phyloP scores from a whole-genome alignment of 2,888 invertebrate species.

The Brachypterus glaber region DNA sequence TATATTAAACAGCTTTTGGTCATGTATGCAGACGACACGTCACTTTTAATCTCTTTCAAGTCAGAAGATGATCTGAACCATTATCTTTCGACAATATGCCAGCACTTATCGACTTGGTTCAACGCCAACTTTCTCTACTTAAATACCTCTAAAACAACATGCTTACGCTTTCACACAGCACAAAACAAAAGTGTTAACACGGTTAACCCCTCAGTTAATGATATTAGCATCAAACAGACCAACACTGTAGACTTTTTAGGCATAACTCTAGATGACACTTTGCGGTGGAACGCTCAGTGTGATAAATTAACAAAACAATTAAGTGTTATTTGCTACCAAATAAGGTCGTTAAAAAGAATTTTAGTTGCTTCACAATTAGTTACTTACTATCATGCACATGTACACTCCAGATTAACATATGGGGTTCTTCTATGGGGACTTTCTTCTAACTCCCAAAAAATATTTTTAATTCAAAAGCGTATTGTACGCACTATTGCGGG shows the following conservation, averaged over 20 bases:
- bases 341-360: not conserved
- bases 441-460: too few relatives aligned
- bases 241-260: not conserved
- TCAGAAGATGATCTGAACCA: not conserved
- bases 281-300: not conserved
- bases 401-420: too few relatives aligned
- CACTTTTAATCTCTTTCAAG: not conserved
- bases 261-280: not conserved
- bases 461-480: too few relatives aligned
- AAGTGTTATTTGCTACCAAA: not conserved
- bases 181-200: too few relatives aligned
- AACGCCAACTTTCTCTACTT: not conserved
- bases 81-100: not conserved
- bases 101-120: not conserved
- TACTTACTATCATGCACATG: not conserved
- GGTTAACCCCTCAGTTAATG: too few relatives aligned
- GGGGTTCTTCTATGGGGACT: too few relatives aligned
- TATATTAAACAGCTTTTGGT: too few relatives aligned
- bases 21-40: too few relatives aligned
- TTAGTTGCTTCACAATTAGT: not conserved
- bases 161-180: too few relatives aligned
- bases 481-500: too few relatives aligned
- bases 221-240: not conserved
- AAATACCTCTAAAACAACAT: too few relatives aligned
- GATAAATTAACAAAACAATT: not conserved